Base-by-base conservation (phyloP, 2,888 invertebrate species). In the Mythimna vitellina region DNA sequence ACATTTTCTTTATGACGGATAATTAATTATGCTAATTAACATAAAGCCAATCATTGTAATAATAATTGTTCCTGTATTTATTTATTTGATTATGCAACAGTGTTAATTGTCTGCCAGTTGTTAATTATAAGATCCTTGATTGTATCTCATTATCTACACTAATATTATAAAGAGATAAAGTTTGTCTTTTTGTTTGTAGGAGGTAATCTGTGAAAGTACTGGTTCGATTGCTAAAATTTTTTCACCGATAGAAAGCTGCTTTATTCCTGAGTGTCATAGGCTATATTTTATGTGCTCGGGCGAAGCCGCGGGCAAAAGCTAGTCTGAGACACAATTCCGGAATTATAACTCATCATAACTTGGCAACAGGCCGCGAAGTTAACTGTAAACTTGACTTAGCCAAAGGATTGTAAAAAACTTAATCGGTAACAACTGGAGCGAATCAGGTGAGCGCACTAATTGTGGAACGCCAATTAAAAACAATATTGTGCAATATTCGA, bases 401-500 rank as follows among this genome's bases (percentile, higher is more conserved):
- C 88, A 84, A 90, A 89, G 85, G 91, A 89, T 88, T 88, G 91
- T 93, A 95, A 96, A 80, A 95, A 96, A 95, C 92, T 92, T 92
- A 94, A 95, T 95, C 94, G 94, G 87, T 93, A 94, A 93, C 93
- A 95, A 96, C 94, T 95, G 95, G 96, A 95, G 95, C 96, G 92
- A 95, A 96, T 95, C 95, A 91, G 91, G 90, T 92, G 90, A 91
- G 90, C 90, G 91, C 88, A 91, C 88, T 95, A 94, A 95, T 96
- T 93, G 92, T 90, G 81, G 85, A 85, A 87, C 86, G 87, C 89
- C 93, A 94, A 95, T 95, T 95, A 94, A 89, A 84, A 87, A 89
- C 88, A 79, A 91, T 93, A 93, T 95, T 95, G 94, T 94, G 95
- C 94, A 95, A 95, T 93, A 94, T 91, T 90, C 91, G 90, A 93